A percentile compares a stretch with the other conserved stretches of the same genome.
Evolutionary conservation across 1,140 invertebrate genomes (phyloP).

Genomic region (Drosophila triauraria): DNA sequence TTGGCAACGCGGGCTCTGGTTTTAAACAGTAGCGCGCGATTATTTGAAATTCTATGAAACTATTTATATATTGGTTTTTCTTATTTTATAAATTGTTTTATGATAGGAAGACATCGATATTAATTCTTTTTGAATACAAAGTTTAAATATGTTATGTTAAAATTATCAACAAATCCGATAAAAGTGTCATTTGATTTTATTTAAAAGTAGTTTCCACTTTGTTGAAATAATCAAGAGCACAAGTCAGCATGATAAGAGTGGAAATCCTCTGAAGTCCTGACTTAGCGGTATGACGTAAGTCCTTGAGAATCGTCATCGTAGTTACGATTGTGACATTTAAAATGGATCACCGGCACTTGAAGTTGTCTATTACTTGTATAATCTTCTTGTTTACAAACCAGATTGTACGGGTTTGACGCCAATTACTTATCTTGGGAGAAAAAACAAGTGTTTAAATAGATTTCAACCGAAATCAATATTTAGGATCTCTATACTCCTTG

Average conservation of each 20-base stretch:
- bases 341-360: slow-evolving; percentile 18
- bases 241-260: too few species aligned
- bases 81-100: neutral
- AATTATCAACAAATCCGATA: too few species aligned
- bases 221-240: too few species aligned
- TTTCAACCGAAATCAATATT: slow-evolving; percentile 37
- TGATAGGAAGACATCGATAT: too few species aligned
- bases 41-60: too few species aligned
- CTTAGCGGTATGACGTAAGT: neutral
- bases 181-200: neutral
- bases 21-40: too few species aligned
- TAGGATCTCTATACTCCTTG: slow-evolving; percentile 22
- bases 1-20: too few species aligned
- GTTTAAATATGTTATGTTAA: too few species aligned
- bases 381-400: slow-evolving; percentile 3
- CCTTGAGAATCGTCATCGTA: slow-evolving; percentile 11
- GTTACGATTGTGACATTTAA: slow-evolving; percentile 7
- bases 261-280: neutral
- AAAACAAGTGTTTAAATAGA: slow-evolving; percentile 1
- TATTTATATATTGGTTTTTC: too few species aligned
- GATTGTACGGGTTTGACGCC: slow-evolving; percentile 8
- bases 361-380: slow-evolving; percentile 4
- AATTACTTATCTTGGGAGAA: slow-evolving; percentile 15
- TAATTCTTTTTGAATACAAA: too few species aligned
- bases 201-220: neutral